Base-by-base conservation (phyloP, 2,888 invertebrate genomes). In the Sussaba pulchella region DNA sequence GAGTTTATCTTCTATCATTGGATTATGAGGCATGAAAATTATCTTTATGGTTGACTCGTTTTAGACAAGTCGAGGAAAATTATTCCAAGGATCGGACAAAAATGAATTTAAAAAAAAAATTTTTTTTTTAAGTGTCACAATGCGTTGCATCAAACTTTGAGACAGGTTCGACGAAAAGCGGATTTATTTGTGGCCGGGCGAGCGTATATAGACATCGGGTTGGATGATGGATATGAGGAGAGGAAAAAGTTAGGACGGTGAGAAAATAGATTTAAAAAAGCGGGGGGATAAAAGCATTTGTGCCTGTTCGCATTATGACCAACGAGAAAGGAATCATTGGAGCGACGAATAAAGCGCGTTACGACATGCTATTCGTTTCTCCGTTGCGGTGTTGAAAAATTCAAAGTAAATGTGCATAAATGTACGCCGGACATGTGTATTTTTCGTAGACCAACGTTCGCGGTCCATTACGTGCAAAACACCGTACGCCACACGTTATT, bases 381-480 rank as follows among this genome's bases (percentile, higher is more conserved):
- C 70, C 59, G 52, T 17, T 19, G 70, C 31, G 43, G n/a, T 45
- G 47, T n/a, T 26, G 70, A 54, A 45, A 36, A 66, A 82, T 59
- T 57, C 61, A 81, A 81, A 75, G 81, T 43, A 59, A 12, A 10
- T 57, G 36, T 17, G 45, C 69, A 64, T 50, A 61, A 19, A 17
- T 39, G 36, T 47, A 26, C 31, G 54, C 39, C n/a, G n/a, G n/a
- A n/a, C n/a, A n/a, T n/a, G 70, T 70, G 43, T 69, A 45, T 76
- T 73, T 78, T 71, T 75, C 45, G 64, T 47, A 67, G 66, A 66
- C 66, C 19, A 69, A 77, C 45, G 71, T n/a, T 74, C 54, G 80
- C 80, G 59, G 70, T 82, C 80, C 81, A 81, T 82, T 82, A 82
- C 75, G 64, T 24, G 73, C 54, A 54, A 76, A 64, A 59, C n/a